phyloP scores from a whole-genome alignment of 1,140 invertebrate genomes.

The Heterodera schachtii region DNA sequence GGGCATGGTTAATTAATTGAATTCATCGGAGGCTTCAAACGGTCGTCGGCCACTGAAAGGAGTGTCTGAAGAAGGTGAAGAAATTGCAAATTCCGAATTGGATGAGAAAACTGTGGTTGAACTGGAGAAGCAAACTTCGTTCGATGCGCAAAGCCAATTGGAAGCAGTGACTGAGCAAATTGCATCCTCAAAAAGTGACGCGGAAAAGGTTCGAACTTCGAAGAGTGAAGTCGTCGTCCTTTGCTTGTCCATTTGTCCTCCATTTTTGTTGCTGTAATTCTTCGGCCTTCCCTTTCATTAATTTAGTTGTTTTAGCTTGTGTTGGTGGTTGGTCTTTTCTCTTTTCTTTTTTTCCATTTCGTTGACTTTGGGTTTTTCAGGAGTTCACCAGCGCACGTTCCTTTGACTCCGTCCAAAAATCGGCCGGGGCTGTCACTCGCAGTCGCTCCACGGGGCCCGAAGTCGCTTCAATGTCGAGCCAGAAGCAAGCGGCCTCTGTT shows the following conservation, averaged over 20 bases:
- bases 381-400: slow-evolving; percentile 26
- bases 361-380: slow-evolving; percentile 4
- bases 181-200: background rate
- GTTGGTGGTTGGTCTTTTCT: slow-evolving; percentile 23
- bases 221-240: background rate
- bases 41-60: background rate
- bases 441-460: slow-evolving; percentile 54
- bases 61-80: background rate
- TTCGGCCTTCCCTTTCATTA: background rate
- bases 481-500: slow-evolving; percentile 17
- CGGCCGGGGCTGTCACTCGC: slow-evolving; percentile 30
- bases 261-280: slow-evolving; percentile 29
- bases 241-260: background rate
- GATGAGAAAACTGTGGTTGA: background rate
- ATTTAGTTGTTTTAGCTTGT: slow-evolving; percentile 2
- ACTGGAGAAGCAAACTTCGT: background rate
- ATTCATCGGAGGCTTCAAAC: background rate
- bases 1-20: background rate
- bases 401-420: background rate
- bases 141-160: slow-evolving; percentile 1
- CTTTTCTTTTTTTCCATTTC: slow-evolving; percentile 9
- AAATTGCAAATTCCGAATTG: background rate
- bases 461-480: slow-evolving; percentile 33
- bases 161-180: background rate
- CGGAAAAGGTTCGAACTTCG: background rate